A percentile compares a stretch with the other conserved stretches of the same genome.
These are phyloP conservation scores for Heliconius hewitsoni DNA, from an alignment of 1,140 invertebrate species.

Conservation along the genomic window DNA sequence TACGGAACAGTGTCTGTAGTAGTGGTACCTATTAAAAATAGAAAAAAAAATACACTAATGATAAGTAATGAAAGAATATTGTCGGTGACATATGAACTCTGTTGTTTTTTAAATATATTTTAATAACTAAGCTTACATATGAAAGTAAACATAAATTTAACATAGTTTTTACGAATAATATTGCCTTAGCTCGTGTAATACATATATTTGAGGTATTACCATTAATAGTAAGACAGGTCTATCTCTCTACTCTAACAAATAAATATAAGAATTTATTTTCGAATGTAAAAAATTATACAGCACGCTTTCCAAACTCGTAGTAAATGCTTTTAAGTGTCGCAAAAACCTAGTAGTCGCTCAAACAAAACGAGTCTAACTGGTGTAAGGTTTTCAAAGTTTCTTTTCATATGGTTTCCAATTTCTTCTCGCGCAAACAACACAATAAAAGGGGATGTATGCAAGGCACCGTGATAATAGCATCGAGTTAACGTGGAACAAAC, in stretches of 20 bases:
- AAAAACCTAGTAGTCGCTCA: conserved; percentile 27
- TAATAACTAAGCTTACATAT: neutral
- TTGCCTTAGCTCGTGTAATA: neutral
- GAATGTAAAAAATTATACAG: neutral
- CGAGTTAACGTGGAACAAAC: conserved; percentile 43
- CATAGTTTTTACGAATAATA: neutral
- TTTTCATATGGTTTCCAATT: conserved; percentile 71
- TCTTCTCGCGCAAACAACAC: conserved; percentile 66
- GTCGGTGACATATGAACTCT: too few relatives aligned
- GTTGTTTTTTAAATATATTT: neutral
- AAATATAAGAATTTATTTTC: neutral
- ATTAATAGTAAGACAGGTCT: neutral
- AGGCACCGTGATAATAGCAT: conserved; percentile 59
- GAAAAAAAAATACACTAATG: too few relatives aligned
- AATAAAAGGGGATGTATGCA: conserved; percentile 62
- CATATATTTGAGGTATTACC: neutral
- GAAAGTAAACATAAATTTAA: neutral
- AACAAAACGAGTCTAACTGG: conserved; percentile 65
- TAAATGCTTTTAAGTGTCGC: conserved; percentile 20
- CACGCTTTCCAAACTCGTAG: conserved; percentile 1
- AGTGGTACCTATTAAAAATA: too few relatives aligned
- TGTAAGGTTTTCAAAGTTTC: conserved; percentile 58
- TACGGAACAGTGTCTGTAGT: too few relatives aligned
- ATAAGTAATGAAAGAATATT: too few relatives aligned
- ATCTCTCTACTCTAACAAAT: too few relatives aligned